Evolutionary conservation across 1,140 invertebrate genomes (phyloP).

Genomic region (Aphelenchoides avenae): DNA sequence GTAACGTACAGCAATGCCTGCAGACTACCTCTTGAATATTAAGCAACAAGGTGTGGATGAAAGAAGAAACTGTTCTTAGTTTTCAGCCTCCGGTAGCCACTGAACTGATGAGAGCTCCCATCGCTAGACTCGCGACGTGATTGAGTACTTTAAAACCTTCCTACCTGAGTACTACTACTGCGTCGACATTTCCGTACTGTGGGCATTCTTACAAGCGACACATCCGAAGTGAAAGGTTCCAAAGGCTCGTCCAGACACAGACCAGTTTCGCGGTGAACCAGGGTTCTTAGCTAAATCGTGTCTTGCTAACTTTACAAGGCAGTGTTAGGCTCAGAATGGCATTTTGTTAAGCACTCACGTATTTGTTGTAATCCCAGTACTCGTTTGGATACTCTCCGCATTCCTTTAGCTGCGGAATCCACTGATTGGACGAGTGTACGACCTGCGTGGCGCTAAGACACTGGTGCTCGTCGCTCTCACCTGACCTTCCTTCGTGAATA

Average conservation of each 20-base stretch:
- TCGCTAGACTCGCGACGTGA: conserved; percentile 17
- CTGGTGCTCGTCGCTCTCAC: conserved; percentile 45
- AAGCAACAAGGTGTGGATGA: too few species aligned
- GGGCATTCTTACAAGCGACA: conserved; percentile 25
- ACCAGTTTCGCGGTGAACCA: conserved; percentile 30
- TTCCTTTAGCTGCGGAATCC: conserved; percentile 45
- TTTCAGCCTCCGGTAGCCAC: conserved; percentile 30
- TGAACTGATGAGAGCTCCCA: conserved; percentile 30
- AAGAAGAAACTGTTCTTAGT: too few species aligned
- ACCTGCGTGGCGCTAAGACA: conserved; percentile 37
- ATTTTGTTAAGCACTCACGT: conserved; percentile 21
- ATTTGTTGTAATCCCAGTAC: conserved; percentile 32
- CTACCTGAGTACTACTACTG: conserved; percentile 17
- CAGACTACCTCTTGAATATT: too few species aligned
- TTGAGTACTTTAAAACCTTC: conserved; percentile 2
- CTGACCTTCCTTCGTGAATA: conserved; percentile 34
- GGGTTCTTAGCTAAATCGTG: conserved; percentile 26
- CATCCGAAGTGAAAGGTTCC: conserved; percentile 7
- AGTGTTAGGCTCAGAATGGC: background rate
- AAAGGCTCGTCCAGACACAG: conserved; percentile 44
- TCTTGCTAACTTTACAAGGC: too few species aligned
- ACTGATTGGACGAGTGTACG: conserved; percentile 32
- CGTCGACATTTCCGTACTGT: conserved; percentile 28
- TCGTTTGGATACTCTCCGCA: conserved; percentile 41
- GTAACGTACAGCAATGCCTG: too few species aligned